These are phyloP conservation scores for Elgaria multicarinata DNA, from an alignment of 2,113 vertebrate species.

Conservation along the genomic window DNA sequence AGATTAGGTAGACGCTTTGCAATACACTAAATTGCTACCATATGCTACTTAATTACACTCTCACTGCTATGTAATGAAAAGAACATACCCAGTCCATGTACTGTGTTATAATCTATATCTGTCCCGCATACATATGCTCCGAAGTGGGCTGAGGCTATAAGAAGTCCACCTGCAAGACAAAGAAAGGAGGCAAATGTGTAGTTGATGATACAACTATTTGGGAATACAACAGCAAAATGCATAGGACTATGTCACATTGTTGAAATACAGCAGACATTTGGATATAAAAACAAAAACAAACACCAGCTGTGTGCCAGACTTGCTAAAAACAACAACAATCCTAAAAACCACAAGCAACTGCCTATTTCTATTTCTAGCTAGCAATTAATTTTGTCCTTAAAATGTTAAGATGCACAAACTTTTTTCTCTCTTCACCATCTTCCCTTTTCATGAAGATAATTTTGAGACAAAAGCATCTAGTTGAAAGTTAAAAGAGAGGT, in stretches of 20 bases:
- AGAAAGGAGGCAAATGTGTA: slow-evolving; percentile 32
- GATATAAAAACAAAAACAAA: fast-evolving
- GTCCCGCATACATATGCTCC: slow-evolving; percentile 94
- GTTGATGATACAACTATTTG: not conserved
- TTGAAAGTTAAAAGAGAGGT: not conserved
- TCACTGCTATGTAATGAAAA: slow-evolving; percentile 5
- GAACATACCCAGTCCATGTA: slow-evolving; percentile 92
- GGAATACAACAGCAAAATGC: slow-evolving; percentile 23
- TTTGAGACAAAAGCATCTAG: not conserved
- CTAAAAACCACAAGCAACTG: not conserved
- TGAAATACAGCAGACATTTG: not conserved
- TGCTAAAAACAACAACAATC: too few species aligned
- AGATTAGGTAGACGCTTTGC: slow-evolving; percentile 1
- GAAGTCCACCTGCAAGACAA: slow-evolving; percentile 85
- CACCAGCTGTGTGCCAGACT: not conserved
- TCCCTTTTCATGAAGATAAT: not conserved
- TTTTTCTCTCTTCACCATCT: not conserved
- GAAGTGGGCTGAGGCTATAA: slow-evolving; percentile 95
- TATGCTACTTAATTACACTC: not conserved
- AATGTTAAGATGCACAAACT: not conserved
- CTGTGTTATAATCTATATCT: slow-evolving; percentile 97
- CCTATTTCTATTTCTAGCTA: not conserved
- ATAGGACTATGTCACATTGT: slow-evolving; percentile 8
- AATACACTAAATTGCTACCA: not conserved
- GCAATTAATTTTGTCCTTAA: not conserved